phyloP scores from a whole-genome alignment of 2,888 invertebrate genomes.

The Acleris cristana region DNA sequence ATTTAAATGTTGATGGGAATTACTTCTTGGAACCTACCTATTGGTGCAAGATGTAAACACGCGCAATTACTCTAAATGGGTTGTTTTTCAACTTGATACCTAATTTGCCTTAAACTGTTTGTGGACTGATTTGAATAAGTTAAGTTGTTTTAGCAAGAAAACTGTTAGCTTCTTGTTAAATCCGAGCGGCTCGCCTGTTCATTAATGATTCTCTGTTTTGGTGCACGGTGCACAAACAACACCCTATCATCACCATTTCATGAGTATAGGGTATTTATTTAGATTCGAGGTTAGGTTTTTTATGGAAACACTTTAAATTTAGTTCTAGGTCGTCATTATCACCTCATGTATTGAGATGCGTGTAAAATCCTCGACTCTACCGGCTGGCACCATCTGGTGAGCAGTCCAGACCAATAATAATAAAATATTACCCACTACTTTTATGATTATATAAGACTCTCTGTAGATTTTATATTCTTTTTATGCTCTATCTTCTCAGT shows the following conservation, averaged over 20 bases:
- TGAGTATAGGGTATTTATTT: slow-evolving; percentile 1
- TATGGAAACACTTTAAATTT: slow-evolving; percentile 5
- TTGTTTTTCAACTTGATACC: slow-evolving; percentile 36
- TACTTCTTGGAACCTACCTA: neutral
- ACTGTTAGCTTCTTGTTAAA: slow-evolving; percentile 14
- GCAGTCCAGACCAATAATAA: slow-evolving; percentile 29
- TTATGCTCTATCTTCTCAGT: slow-evolving; percentile 14
- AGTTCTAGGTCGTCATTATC: slow-evolving; percentile 4
- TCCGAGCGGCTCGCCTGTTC: neutral
- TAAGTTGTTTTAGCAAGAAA: slow-evolving; percentile 3
- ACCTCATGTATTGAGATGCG: slow-evolving; percentile 16
- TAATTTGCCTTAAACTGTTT: slow-evolving; percentile 7
- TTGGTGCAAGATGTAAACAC: neutral
- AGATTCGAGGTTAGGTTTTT: slow-evolving; percentile 14
- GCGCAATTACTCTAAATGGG: slow-evolving; percentile 42
- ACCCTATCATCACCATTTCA: neutral
- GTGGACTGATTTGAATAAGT: slow-evolving; percentile 9
- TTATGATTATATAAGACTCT: slow-evolving; percentile 26
- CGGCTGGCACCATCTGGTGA: slow-evolving; percentile 28
- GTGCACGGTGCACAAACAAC: neutral
- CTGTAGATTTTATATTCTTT: slow-evolving; percentile 8
- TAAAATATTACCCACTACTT: slow-evolving; percentile 19
- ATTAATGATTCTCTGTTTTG: neutral
- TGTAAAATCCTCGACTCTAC: slow-evolving; percentile 11
- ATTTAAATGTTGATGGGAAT: no score